These are phyloP conservation scores for Tolmerus cingulatus DNA, from an alignment of 2,888 invertebrate species.

Conservation along the genomic window DNA sequence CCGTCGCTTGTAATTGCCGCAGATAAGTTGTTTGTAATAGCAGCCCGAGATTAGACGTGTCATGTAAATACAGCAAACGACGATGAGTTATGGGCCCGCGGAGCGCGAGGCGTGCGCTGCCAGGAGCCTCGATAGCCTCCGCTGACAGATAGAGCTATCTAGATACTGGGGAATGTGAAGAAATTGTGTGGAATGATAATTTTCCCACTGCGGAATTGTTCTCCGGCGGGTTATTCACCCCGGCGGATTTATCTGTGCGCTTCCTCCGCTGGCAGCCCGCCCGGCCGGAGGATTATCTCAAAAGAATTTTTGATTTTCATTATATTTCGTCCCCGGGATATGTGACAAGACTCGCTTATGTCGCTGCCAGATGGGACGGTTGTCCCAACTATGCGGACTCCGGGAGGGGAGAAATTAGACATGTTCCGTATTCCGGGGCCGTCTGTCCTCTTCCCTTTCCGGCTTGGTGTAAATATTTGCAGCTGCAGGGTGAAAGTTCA, in stretches of 20 bases:
- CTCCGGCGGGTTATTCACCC: conserved; percentile 6
- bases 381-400: not conserved
- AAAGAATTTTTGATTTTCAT: not conserved
- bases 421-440: not conserved
- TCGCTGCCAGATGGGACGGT: not conserved
- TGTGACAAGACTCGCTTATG: not conserved
- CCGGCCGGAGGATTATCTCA: not conserved
- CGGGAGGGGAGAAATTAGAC: not conserved
- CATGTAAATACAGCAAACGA: conserved; percentile 30
- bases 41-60: conserved; percentile 31
- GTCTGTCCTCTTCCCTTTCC: not conserved
- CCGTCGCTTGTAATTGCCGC: conserved; percentile 36
- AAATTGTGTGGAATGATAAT: conserved; percentile 34
- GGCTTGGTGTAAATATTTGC: not conserved
- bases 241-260: not conserved
- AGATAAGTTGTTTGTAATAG: conserved; percentile 40
- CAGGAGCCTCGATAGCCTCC: conserved; percentile 1
- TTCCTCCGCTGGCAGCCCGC: not conserved
- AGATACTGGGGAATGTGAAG: conserved; percentile 12
- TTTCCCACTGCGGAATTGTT: conserved; percentile 11
- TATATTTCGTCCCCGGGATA: not conserved
- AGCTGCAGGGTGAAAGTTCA: not conserved
- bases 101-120: not conserved
- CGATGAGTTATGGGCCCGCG: conserved; percentile 17
- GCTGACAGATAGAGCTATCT: conserved; percentile 36